Evolutionary conservation across 2,113 vertebrate species (phyloP).

Genomic region (Pterophyllum scalare): DNA sequence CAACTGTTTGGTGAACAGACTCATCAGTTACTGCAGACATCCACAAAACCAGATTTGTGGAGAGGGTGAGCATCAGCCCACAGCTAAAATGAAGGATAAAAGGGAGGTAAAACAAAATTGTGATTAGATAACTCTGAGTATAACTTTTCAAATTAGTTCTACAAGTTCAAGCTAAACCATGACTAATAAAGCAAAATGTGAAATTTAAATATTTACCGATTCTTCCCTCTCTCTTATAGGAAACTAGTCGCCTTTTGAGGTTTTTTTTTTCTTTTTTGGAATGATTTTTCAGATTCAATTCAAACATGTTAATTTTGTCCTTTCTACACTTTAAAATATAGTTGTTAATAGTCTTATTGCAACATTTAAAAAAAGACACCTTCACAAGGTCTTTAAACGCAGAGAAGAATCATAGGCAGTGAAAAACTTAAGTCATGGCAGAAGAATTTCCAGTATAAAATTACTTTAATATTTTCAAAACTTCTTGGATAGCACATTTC

Average conservation of each 20-base stretch:
- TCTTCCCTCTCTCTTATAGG: background rate
- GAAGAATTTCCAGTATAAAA: background rate
- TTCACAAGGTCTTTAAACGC: background rate
- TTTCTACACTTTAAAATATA: background rate
- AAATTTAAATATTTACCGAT: background rate
- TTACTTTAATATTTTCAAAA: background rate
- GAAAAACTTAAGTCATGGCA: background rate
- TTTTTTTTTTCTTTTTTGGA: background rate
- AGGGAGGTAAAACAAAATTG: background rate
- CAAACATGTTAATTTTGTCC: background rate
- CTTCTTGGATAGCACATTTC: background rate
- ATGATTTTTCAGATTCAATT: background rate
- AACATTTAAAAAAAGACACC: background rate
- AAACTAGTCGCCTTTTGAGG: background rate
- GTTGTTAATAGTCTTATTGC: background rate
- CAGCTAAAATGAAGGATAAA: constrained; percentile 77
- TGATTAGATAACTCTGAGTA: background rate
- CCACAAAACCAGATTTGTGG: constrained; percentile 92
- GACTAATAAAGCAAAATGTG: background rate
- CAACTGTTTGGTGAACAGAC: constrained; percentile 87
- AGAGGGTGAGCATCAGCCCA: constrained; percentile 92
- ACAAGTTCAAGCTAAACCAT: background rate
- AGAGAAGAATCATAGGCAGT: background rate
- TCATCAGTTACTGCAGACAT: constrained; percentile 93
- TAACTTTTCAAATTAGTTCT: background rate